Base-by-base conservation (phyloP, 2,113 vertebrate genomes). In the Leiothrix lutea region DNA sequence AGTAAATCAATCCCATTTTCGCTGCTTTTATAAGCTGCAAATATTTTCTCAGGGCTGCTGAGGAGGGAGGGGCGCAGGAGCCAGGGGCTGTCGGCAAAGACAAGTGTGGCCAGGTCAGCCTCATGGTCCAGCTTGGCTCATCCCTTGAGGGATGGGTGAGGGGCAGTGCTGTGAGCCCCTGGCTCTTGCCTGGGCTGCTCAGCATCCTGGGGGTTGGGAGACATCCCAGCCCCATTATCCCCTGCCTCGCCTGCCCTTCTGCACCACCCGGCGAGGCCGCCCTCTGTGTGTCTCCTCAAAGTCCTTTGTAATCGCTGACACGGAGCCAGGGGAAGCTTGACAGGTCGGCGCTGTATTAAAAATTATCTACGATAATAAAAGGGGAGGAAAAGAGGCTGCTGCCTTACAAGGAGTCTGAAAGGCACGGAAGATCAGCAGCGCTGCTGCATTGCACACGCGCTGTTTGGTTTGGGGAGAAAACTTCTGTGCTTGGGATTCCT, bases 401-500 rank as follows among this genome's bases (percentile, higher is more conserved):
- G 26, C 25, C 42, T 69, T 16, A 35, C 36, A 17, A 45, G 62
- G 47, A 88, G 66, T 18, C 80, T 45, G 60, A 75, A 77, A 48
- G 80, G 80, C 36, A 7, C 0, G 8, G 58, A 23, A 91, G 20
- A 53, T 48, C n/a, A 72, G 47, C 62, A 36, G 67, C 4, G 3
- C 36, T 5, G 26, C 54, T n/a, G 8, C 2, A 8, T 6, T 0
- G 2, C 29, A 44, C 3, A 3, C 0, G 0, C 0, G 0, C 51
- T 8, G 4, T 7, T 29, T 29, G 45, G 7, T 21, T 5, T 26
- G 45, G 40, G 75, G 19, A 74, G 77, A 33, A 42, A 35, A 7
- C 2, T 31, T 35, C 72, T 5, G 11, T 0, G 0, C 12, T 17
- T 31, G 25, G 28, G 40, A 12, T 69, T 38, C 42, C 33, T 42